Evolutionary conservation across 1,140 invertebrate species (phyloP).

Genomic region (Ceratitis capitata): DNA sequence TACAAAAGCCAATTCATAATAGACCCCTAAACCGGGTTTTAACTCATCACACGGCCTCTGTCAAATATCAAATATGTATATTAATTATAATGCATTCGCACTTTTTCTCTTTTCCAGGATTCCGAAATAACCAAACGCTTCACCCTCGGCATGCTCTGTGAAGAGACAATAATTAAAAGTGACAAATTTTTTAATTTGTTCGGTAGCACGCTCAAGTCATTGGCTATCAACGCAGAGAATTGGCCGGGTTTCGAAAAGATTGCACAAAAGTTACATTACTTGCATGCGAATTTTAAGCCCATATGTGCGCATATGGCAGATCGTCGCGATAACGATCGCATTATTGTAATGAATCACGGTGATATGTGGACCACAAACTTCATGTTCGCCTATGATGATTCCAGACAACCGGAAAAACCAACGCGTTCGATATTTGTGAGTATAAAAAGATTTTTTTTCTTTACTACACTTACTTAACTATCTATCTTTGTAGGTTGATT

Average conservation of each 20-base stretch:
- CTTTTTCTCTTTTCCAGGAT: conserved; percentile 46
- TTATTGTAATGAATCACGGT: conserved; percentile 72
- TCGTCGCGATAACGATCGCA: conserved; percentile 50
- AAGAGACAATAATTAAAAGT: conserved; percentile 49
- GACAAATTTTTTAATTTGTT: conserved; percentile 55
- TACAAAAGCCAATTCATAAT: too few species aligned
- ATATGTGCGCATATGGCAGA: conserved; percentile 54
- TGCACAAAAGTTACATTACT: conserved; percentile 58
- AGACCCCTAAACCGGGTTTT: too few species aligned
- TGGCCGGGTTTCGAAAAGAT: conserved; percentile 59
- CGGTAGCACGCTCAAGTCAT: conserved; percentile 52
- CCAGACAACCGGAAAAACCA: conserved; percentile 60
- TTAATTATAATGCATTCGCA: neutral
- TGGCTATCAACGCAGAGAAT: conserved; percentile 47
- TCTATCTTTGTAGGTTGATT: conserved; percentile 49
- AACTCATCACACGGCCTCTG: too few species aligned
- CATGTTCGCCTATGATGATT: conserved; percentile 70
- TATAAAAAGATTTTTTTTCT: neutral
- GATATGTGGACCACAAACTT: conserved; percentile 77
- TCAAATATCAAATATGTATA: neutral
- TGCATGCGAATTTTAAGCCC: conserved; percentile 64
- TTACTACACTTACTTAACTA: neutral
- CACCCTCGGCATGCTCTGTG: conserved; percentile 54
- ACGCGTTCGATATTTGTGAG: conserved; percentile 69
- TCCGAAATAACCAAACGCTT: conserved; percentile 52